Evolutionary conservation across 2,797 vertebrate species (phyloP).

Genomic region (Myripristis jacobus): DNA sequence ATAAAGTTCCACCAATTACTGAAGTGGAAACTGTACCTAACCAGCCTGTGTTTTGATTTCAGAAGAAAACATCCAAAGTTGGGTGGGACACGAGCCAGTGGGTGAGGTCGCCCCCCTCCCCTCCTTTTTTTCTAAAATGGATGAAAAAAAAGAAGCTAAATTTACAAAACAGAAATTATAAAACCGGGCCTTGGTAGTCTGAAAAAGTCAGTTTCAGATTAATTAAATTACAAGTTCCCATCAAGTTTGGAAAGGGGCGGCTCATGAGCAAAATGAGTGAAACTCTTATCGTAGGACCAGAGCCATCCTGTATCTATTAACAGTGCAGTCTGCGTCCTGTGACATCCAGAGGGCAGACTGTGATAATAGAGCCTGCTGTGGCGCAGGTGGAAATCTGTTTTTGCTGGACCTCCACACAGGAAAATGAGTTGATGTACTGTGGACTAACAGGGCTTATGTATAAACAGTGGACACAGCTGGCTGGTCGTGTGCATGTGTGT

Average conservation of each 20-base stretch:
- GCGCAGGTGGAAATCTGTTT: slow-evolving; percentile 49
- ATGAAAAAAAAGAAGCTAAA: neutral
- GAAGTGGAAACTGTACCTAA: slow-evolving; percentile 67
- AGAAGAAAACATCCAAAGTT: slow-evolving; percentile 65
- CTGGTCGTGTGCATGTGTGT: slow-evolving; percentile 8
- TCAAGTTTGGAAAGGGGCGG: neutral
- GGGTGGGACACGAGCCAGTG: slow-evolving; percentile 30
- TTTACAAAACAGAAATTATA: too few relatives aligned
- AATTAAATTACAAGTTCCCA: neutral
- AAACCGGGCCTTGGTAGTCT: neutral
- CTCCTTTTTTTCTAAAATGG: too few relatives aligned
- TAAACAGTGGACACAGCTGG: slow-evolving; percentile 60
- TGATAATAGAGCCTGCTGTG: slow-evolving; percentile 45
- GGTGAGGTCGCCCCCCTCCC: neutral
- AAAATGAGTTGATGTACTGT: slow-evolving; percentile 30
- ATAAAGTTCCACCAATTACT: slow-evolving; percentile 54
- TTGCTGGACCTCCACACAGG: slow-evolving; percentile 46
- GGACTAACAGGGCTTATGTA: slow-evolving; percentile 51
- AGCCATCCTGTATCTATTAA: slow-evolving; percentile 22
- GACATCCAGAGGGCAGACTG: slow-evolving; percentile 29
- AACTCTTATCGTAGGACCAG: neutral
- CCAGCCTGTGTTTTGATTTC: slow-evolving; percentile 69
- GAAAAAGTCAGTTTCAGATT: neutral
- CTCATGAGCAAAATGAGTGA: neutral
- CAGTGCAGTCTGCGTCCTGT: slow-evolving; percentile 3